phyloP scores from a whole-genome alignment of 2,113 vertebrate genomes.

The Erythrocebus patas region DNA sequence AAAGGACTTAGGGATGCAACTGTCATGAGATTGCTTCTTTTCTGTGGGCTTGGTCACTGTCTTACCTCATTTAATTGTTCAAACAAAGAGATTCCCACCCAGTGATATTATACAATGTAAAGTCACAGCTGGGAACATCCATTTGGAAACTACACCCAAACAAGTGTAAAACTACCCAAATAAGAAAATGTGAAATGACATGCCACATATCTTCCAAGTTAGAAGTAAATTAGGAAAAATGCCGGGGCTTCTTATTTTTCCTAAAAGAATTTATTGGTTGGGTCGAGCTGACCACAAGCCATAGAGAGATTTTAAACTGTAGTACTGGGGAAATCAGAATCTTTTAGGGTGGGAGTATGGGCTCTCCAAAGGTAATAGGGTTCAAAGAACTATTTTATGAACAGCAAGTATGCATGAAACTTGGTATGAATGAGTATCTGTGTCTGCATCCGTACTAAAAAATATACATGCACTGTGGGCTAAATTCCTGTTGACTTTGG shows the following conservation, averaged over 20 bases:
- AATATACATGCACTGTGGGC: background rate
- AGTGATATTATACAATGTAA: background rate
- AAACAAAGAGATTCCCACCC: background rate
- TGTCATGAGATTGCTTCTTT: background rate
- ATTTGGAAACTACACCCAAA: background rate
- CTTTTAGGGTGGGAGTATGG: background rate
- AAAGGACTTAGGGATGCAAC: background rate
- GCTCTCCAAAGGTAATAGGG: background rate
- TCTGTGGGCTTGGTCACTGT: background rate
- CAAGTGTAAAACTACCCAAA: background rate
- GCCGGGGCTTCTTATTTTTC: slow-evolving; percentile 33
- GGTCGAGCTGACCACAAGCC: slow-evolving; percentile 1
- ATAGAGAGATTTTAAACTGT: background rate
- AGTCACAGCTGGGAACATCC: background rate
- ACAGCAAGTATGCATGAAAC: background rate
- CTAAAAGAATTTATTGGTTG: slow-evolving; percentile 34
- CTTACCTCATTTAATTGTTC: background rate
- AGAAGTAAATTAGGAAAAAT: slow-evolving; percentile 32
- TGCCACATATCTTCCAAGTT: slow-evolving; percentile 31
- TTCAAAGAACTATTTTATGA: background rate
- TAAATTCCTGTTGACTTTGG: slow-evolving; percentile 65
- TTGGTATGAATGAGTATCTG: background rate
- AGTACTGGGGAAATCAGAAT: background rate
- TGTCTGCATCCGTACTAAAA: slow-evolving; percentile 18
- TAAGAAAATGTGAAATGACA: slow-evolving; percentile 14